Evolutionary conservation across 2,888 invertebrate species (phyloP), one percentile per base, ranked within the genome.

Genomic region (Sericinus montela): DNA sequence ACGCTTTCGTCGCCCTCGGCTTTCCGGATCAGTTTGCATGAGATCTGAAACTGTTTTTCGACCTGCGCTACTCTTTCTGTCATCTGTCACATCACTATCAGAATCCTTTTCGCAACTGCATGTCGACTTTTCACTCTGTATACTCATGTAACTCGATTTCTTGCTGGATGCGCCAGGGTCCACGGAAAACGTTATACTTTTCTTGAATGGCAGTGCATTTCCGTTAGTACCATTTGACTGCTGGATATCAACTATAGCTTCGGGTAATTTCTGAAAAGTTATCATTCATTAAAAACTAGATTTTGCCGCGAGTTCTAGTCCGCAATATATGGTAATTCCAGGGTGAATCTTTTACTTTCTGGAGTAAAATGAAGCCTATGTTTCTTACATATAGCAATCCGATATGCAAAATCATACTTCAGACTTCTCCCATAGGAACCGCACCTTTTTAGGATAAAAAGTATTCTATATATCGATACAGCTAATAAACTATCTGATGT

Each of bases 31-130:
- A 19, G 53, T 66, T 30, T 75, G 71, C 15, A 86, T 75, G 13
- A 86, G 62, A 48, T 84, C 78, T 1, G 83, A 75, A 49, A 87
- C 76, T 0, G 86, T 86, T 53, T 77, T 75, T 1, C 75, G 72
- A 0, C 75, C 83, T 0, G 72, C 67, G 48, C 77, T 84, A 50
- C 74, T 81, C 58, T 72, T 79, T 1, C 76, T 67, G 0, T 70
- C 65, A 23, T 60, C 72, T 45, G 42, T 28, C 16, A 43, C 45
- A 42, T 78, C 77, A 38, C 58, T 66, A 14, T 78, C 78, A 4
- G 80, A 81, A 44, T 79, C 79, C 53, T 63, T 71, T 45, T 59
- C 68, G 19, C 58, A 60, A 46, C 59, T 72, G 3, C 66, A 60
- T 8, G 40, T 58, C 3, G 65, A 67, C 46, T 71, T 75, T 42